Percentiles rank a stretch among this genome's conserved stretches.
These are phyloP conservation scores for Colinus virginianus DNA, from an alignment of 2,113 vertebrate species.

Conservation along the genomic window DNA sequence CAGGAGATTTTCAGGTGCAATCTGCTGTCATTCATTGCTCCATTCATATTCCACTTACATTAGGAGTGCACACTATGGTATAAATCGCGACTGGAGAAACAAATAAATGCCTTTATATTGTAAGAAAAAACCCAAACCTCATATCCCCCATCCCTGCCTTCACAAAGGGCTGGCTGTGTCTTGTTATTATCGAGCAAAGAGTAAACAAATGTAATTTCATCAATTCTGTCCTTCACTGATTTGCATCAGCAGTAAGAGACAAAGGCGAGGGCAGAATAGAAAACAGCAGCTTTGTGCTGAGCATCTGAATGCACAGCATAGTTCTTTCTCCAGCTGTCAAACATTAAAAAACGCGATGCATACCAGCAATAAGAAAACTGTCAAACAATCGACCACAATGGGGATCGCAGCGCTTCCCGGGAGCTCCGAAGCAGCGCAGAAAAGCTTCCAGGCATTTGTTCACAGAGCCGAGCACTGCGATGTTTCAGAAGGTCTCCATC, in stretches of 20 bases:
- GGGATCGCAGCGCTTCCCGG: conserved; percentile 62
- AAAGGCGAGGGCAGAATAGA: conserved; percentile 50
- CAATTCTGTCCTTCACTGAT: conserved; percentile 47
- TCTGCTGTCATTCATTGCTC: not conserved
- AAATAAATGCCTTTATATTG: conserved; percentile 28
- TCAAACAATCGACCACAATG: conserved; percentile 53
- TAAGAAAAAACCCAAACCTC: not conserved
- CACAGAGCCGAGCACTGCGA: conserved; percentile 28
- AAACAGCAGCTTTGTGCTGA: conserved; percentile 63
- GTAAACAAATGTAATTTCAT: conserved; percentile 72
- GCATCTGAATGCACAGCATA: conserved; percentile 69
- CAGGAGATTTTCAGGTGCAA: not conserved
- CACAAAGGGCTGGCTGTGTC: conserved; percentile 43
- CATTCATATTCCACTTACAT: not conserved
- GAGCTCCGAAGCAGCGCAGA: conserved; percentile 38
- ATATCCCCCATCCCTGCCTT: conserved; percentile 38
- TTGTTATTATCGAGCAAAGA: conserved; percentile 54
- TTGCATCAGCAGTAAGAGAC: conserved; percentile 69
- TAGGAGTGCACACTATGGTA: not conserved
- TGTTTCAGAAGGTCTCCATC: conserved; percentile 27
- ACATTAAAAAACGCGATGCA: conserved; percentile 31
- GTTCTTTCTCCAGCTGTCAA: conserved; percentile 65
- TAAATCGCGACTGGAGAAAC: conserved; percentile 12
- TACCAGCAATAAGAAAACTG: conserved; percentile 53
- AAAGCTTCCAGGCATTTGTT: conserved; percentile 54